Percentiles rank a stretch among this genome's conserved stretches.
Evolutionary conservation across 2,888 invertebrate species (phyloP).

Genomic region (Agrochola lychnidis): DNA sequence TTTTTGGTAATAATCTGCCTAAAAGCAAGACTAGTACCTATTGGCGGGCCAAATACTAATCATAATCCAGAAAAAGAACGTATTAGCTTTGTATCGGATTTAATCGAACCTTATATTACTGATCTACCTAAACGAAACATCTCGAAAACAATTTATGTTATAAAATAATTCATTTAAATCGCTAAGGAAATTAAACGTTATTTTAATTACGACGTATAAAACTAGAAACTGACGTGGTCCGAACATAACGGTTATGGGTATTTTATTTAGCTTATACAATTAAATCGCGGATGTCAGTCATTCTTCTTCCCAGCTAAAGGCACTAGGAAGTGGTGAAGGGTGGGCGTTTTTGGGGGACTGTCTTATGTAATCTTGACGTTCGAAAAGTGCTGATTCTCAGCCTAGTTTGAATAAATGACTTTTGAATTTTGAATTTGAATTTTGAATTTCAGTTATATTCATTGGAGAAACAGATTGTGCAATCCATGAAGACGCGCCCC

Average conservation of each 20-base stretch:
- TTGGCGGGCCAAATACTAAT: not conserved
- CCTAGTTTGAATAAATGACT: too few species aligned
- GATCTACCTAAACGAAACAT: not conserved
- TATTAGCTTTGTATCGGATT: not conserved
- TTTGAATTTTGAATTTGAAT: too few species aligned
- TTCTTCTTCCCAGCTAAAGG: too few species aligned
- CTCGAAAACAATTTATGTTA: slow-evolving; percentile 4
- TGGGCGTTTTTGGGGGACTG: too few species aligned
- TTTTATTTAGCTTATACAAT: slow-evolving; percentile 9
- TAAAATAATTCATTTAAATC: slow-evolving; percentile 16
- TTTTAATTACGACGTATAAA: slow-evolving; percentile 13
- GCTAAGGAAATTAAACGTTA: slow-evolving; percentile 16
- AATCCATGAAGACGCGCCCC: too few species aligned
- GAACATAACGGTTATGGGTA: too few species aligned
- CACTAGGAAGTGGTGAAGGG: too few species aligned
- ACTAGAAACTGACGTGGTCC: not conserved
- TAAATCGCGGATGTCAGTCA: slow-evolving; percentile 18
- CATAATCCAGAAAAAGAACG: not conserved
- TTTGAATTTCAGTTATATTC: too few species aligned
- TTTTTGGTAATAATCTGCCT: not conserved
- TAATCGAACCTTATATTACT: not conserved
- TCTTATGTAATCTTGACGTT: too few species aligned
- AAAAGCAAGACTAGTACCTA: too few species aligned
- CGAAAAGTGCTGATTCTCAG: too few species aligned
- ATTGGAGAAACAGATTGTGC: not conserved